These are phyloP conservation scores for Platypus cylindrus DNA, from an alignment of 2,888 invertebrate species.

Conservation along the genomic window DNA sequence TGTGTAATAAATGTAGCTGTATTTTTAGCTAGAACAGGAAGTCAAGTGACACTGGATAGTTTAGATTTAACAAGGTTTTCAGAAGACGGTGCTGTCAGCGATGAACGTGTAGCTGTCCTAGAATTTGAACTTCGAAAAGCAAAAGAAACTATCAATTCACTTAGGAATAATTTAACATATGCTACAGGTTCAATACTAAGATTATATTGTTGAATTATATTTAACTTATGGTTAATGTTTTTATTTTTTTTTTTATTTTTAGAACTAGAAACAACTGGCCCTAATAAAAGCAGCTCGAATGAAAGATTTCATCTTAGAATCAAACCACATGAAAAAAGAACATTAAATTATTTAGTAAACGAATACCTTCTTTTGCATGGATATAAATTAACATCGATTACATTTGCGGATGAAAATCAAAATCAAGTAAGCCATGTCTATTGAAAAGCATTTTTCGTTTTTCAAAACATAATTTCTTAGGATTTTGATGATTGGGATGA, in stretches of 20 bases:
- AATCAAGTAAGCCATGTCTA: slow-evolving; percentile 48
- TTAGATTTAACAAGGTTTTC: slow-evolving; percentile 75
- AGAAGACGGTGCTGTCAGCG: slow-evolving; percentile 74
- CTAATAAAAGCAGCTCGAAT: slow-evolving; percentile 36
- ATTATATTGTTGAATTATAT: background rate
- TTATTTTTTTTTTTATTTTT: slow-evolving; percentile 15
- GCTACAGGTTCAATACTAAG: slow-evolving; percentile 45
- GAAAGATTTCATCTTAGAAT: too few species aligned
- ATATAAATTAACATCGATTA: slow-evolving; percentile 78
- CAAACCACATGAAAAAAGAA: slow-evolving; percentile 71
- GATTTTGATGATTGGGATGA: slow-evolving; percentile 90
- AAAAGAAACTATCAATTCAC: slow-evolving; percentile 68
- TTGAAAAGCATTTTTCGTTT: slow-evolving; percentile 4
- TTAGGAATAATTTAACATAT: slow-evolving; percentile 70
- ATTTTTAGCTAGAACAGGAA: slow-evolving; percentile 58
- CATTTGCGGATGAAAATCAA: slow-evolving; percentile 84
- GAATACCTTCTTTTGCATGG: slow-evolving; percentile 68
- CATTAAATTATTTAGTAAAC: slow-evolving; percentile 76
- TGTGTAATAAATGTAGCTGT: background rate
- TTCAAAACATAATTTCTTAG: slow-evolving; percentile 30
- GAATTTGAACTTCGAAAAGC: slow-evolving; percentile 84
- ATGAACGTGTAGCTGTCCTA: slow-evolving; percentile 67
- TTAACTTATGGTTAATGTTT: background rate
- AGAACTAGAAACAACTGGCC: slow-evolving; percentile 41
- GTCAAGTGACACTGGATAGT: slow-evolving; percentile 78